Evolutionary conservation across 2,888 invertebrate genomes (phyloP), one percentile per base, ranked within the genome.

Genomic region (Exephanes ischioxanthus): DNA sequence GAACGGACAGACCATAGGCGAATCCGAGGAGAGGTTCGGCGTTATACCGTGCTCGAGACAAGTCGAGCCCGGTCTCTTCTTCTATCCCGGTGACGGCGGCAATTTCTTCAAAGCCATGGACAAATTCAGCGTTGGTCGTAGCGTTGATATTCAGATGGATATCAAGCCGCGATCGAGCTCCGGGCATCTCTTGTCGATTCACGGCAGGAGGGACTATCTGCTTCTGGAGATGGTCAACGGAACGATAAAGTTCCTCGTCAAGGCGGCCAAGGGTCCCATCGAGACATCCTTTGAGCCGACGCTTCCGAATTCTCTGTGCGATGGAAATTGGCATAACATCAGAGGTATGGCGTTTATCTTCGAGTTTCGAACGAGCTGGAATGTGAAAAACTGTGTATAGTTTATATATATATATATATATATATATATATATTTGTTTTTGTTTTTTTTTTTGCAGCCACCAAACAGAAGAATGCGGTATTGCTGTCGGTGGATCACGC

Each of bases 241-340:
- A 86, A 96, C 96, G 80, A 96, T 99, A 30, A 96, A 96, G 84
- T 97, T 98, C 89, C 96, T 97, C 0, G 98, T 97, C 0, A 97
- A 98, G 88, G 97, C 97, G 90, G 97, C 97, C 0, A 97, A 96
- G 90, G 98, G 98, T 9, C 96, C 97, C 1, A 97, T 98, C 89
- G 96, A 96, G 2, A 97, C 98, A 2, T 96, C 95, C 30, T 98
- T 96, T 93, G 95, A 95, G 75, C 95, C 96, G 0, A 95, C 95
- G 67, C 95, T 96, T 72, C 95, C 96, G 84, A 96, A 96, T 89
- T 95, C 95, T 83, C 95, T 99, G 85, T 99, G 99, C 92, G 98
- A 99, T 94, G 99, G 99, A 70, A 95, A 97, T 79, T 99, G 99
- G 99, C 99, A 99, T 92, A 96, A 95, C 81, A 97, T 99, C 90